Base-by-base conservation (phyloP, 2,888 invertebrate genomes). In the Leistus spinibarbis region DNA sequence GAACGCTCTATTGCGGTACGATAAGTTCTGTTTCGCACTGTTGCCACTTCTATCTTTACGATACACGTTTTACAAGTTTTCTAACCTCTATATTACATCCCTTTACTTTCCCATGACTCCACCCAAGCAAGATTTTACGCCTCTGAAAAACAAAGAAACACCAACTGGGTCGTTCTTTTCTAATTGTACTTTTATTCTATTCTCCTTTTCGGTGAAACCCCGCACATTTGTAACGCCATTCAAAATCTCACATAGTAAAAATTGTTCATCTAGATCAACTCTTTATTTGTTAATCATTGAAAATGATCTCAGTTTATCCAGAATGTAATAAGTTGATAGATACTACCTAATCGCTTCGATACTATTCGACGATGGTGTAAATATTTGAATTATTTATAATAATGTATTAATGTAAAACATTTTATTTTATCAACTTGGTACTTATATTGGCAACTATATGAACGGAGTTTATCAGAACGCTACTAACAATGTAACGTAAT, bases 1-100 rank as follows among this genome's bases (percentile, higher is more conserved):
- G 69, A 69, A 60, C 69, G 62, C 70, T 70, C 70, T 63, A 70
- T 64, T 70, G 70, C 70, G 63, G 68, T 63, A 54, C 70, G 70
- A 70, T 70, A 63, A 70, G 70, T 70, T 70, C 19, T 3, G 60
- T 27, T 57, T 40, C 24, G 19, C 40, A 57, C 19, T 40, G 40
- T 40, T 40, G 40, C 40, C 40, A 40, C 40, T 40, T 40, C 40
- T 40, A 40, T 40, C 40, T n/a, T n/a, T 40, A 40, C 40, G 40
- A 40, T 40, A 40, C 40, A 40, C 40, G 40, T 40, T 5, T 40
- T 40, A 7, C 40, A 40, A 40, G 40, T 40, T 40, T 40, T 5
- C 40, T 40, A 10, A 40, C 40, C 40, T 40, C 40, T 40, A 40
- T 40, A 40, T 40, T 40, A 40, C 40, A 40, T 40, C 1, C 40